A percentile compares a stretch with the other conserved stretches of the same genome.
These are phyloP conservation scores for Phthorimaea operculella DNA, from an alignment of 1,140 invertebrate genomes.

Conservation along the genomic window DNA sequence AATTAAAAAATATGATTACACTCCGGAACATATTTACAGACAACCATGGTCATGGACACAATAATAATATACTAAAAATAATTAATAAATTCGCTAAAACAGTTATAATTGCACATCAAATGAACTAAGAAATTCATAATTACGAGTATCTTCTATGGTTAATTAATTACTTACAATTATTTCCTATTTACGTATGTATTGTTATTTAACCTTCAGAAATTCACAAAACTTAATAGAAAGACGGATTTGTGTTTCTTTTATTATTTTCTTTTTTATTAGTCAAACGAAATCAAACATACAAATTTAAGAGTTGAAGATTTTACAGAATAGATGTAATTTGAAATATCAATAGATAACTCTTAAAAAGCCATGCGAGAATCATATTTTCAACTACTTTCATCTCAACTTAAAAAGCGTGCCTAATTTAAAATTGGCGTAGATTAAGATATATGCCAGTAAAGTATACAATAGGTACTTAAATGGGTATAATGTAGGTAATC, in stretches of 20 bases:
- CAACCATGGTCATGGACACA: slow-evolving; percentile 39
- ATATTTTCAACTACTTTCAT: slow-evolving; percentile 26
- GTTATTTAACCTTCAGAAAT: slow-evolving; percentile 46
- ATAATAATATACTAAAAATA: slow-evolving; percentile 39
- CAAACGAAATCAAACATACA: not conserved
- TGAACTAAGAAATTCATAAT: slow-evolving; percentile 50
- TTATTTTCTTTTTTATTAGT: slow-evolving; percentile 11
- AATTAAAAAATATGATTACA: slow-evolving; percentile 41
- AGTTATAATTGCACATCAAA: slow-evolving; percentile 48
- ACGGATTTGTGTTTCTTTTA: slow-evolving; percentile 53
- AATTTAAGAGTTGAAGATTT: slow-evolving; percentile 9
- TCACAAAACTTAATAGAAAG: slow-evolving; percentile 52
- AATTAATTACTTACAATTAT: slow-evolving; percentile 56
- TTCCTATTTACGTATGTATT: slow-evolving; percentile 61
- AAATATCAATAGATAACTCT: slow-evolving; percentile 28
- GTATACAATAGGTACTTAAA: slow-evolving; percentile 56
- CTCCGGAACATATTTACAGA: slow-evolving; percentile 60
- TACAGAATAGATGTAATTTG: slow-evolving; percentile 13
- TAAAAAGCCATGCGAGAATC: slow-evolving; percentile 55
- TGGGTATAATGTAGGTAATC: slow-evolving; percentile 59
- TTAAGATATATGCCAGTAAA: slow-evolving; percentile 59
- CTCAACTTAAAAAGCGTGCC: slow-evolving; percentile 46
- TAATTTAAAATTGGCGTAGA: slow-evolving; percentile 50
- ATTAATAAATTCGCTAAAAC: slow-evolving; percentile 65
- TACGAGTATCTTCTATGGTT: slow-evolving; percentile 52